These are phyloP conservation scores for Diploptera punctata DNA, from an alignment of 2,888 invertebrate genomes.

Conservation along the genomic window DNA sequence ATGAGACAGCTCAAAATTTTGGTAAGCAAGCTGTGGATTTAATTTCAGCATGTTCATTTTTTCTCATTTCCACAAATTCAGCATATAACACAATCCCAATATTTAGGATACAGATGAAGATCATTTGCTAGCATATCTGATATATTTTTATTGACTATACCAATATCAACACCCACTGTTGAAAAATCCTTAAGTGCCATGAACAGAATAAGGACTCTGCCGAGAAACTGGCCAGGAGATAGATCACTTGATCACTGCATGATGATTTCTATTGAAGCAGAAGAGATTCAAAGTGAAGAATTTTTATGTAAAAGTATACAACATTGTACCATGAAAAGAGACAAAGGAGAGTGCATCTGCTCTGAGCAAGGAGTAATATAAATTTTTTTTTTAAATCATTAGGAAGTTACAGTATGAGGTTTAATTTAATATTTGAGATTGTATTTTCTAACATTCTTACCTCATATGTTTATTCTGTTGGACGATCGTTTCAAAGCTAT, in stretches of 20 bases:
- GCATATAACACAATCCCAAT: not conserved
- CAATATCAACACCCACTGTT: not conserved
- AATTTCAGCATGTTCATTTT: not conserved
- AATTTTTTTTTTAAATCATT: too few species aligned
- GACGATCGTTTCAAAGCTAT: too few species aligned
- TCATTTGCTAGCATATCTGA: not conserved
- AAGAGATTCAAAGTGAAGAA: not conserved
- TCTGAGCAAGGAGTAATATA: too few species aligned
- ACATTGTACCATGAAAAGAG: not conserved
- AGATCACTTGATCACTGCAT: not conserved
- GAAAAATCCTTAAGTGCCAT: not conserved
- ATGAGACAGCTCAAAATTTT: not conserved
- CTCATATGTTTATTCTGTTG: too few species aligned
- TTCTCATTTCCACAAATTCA: not conserved
- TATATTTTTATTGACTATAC: not conserved
- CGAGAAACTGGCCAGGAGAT: not conserved
- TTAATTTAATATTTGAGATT: too few species aligned
- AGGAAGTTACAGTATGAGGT: too few species aligned
- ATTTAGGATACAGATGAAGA: not conserved
- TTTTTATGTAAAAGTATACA: not conserved
- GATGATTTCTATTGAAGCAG: not conserved
- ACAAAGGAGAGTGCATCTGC: not conserved
- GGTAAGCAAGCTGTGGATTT: not conserved
- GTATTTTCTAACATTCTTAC: too few species aligned
- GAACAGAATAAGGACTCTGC: not conserved